Evolutionary conservation across 1,140 invertebrate genomes (phyloP).

Genomic region (Octopus bimaculoides): DNA sequence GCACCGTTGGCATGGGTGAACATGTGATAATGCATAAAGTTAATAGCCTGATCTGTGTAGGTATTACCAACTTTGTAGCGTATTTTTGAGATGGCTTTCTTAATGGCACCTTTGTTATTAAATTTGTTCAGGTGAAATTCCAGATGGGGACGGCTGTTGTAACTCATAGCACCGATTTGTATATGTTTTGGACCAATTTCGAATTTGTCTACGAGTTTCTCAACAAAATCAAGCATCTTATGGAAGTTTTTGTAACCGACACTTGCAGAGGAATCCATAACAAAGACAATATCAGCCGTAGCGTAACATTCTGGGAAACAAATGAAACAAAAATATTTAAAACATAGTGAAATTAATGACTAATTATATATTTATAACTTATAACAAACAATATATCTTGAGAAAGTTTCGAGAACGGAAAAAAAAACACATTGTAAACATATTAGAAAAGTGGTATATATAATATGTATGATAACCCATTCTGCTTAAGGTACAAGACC

Average conservation of each 20-base stretch:
- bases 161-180: slow-evolving; percentile 40
- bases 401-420: no score
- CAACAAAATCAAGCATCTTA: slow-evolving; percentile 38
- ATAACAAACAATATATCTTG: no score
- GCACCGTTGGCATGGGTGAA: slow-evolving; percentile 32
- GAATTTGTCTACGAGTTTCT: slow-evolving; percentile 31
- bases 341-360: slow-evolving; percentile 19
- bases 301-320: slow-evolving; percentile 34
- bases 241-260: slow-evolving; percentile 36
- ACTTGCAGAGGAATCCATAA: slow-evolving; percentile 40
- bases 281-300: slow-evolving; percentile 41
- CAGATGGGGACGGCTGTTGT: slow-evolving; percentile 33
- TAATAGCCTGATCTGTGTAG: slow-evolving; percentile 36
- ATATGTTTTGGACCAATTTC: slow-evolving; percentile 36
- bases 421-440: no score
- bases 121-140: slow-evolving; percentile 50
- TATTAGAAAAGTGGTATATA: no score
- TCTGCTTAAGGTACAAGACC: no score
- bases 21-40: slow-evolving; percentile 29
- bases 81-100: slow-evolving; percentile 36
- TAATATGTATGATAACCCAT: no score
- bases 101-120: slow-evolving; percentile 30
- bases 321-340: slow-evolving; percentile 12
- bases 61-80: slow-evolving; percentile 32
- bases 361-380: not conserved